Evolutionary conservation across 1,140 invertebrate species (phyloP), one percentile per base, ranked within the genome.

Genomic region (Coelopa frigida): DNA sequence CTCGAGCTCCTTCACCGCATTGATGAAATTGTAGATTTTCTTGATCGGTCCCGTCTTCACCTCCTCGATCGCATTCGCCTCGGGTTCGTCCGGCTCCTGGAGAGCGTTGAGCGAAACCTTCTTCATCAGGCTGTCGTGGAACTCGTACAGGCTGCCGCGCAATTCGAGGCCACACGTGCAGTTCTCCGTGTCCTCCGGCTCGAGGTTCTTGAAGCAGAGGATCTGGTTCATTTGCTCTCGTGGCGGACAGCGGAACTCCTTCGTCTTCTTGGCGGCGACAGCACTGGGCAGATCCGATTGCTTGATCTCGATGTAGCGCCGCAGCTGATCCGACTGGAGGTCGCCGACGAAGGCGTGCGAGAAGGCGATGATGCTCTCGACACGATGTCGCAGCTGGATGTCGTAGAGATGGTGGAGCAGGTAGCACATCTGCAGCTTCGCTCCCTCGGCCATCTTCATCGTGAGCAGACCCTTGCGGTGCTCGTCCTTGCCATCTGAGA

Each of bases 391-490:
- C 3, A 98, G 68, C 61, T 98, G 94, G 18, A 93, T 83, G 61
- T 99, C 96, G 68, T 92, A 94, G 2, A 99, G 73, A 72, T 99
- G 94, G 53, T 99, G 94, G 2, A 99, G 73, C 2, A 99, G 69
- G 57, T 91, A 93, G 58, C 95, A 98, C 84, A 99, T 88, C 73
- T 99, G 88, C 0, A 97, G 73, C 73, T 99, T 98, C 0, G 96
- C 95, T 27, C 94, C 92, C 74, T 99, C 96, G 1, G 93, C 94
- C 78, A 99, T 86, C 66, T 94, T 89, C 90, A 99, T 98, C 49
- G 95, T 87, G 0, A 98, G 72, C 1, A 99, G 69, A 18, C 96
- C 96, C 71, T 95, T 94, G 5, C 84, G 77, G 59, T 92, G 89
- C 56, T 92, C 88, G 65, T 93, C 89, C 77, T 88, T 89, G 11